Percentiles rank a stretch among this genome's conserved stretches.
phyloP scores from a whole-genome alignment of 2,113 vertebrate genomes.

The Catharus bicknelli region DNA sequence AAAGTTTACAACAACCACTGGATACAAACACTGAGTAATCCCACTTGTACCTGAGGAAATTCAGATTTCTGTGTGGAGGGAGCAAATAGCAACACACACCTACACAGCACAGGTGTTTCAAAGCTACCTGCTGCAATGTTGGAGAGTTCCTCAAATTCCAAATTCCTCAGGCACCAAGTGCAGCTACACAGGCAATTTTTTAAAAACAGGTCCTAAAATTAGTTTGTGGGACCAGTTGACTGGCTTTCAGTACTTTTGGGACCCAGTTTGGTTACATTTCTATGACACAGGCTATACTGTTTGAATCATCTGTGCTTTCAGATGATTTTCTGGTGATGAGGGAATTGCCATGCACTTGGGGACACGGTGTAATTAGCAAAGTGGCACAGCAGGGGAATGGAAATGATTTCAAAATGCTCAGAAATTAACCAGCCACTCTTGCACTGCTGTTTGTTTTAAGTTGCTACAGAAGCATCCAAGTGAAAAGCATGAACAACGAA shows the following conservation, averaged over 20 bases:
- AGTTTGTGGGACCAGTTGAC: conserved; percentile 51
- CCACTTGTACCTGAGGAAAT: background rate
- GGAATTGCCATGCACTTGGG: conserved; percentile 74
- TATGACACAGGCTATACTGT: conserved; percentile 63
- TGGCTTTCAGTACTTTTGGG: conserved; percentile 61
- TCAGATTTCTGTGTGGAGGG: background rate
- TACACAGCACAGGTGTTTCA: background rate
- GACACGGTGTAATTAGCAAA: conserved; percentile 77
- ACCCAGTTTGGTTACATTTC: conserved; percentile 59
- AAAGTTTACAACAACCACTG: background rate
- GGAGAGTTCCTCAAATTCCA: conserved; percentile 1
- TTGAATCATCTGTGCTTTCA: conserved; percentile 73
- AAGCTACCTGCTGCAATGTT: background rate
- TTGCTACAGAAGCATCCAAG: conserved; percentile 61
- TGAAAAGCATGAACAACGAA: conserved; percentile 49
- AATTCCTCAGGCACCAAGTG: conserved; percentile 19
- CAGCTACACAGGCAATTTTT: conserved; percentile 29
- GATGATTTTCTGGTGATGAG: conserved; percentile 45
- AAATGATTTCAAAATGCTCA: conserved; percentile 70
- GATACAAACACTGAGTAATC: background rate
- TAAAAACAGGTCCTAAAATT: conserved; percentile 39
- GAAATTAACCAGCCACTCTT: conserved; percentile 71
- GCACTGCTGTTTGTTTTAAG: conserved; percentile 63
- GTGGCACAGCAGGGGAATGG: conserved; percentile 70
- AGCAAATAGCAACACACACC: background rate